Evolutionary conservation across 2,797 vertebrate species (phyloP), one percentile per base, ranked within the genome.

Genomic region (Gastrophryne carolinensis): DNA sequence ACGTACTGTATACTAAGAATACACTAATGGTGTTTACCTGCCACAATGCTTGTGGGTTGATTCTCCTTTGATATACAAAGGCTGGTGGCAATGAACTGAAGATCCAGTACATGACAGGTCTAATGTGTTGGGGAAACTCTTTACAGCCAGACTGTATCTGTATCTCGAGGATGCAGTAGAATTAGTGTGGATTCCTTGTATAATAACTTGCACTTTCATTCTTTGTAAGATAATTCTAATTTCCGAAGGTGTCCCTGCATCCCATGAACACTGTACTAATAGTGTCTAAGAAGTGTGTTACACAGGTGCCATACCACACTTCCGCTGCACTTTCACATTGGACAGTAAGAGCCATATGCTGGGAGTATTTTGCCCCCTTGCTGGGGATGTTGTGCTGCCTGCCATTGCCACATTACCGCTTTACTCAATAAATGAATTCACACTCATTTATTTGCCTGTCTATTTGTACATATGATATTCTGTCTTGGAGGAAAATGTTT

Each of bases 401-500:
- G 49, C 27, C 1, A 12, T 11, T n/a, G 37, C 72, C 64, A 47
- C 54, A 50, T 7, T 6, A 34, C 67, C 72, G 50, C 52, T 50
- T 34, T 73, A 65, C 56, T 65, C 62, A 77, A 76, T 76, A 76
- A 76, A 75, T 34, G 30, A 29, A 44, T 69, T 70, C 58, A 71
- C 50, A 50, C 41, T 57, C 71, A 64, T 53, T 77, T 44, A 64
- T 17, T 10, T 11, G 30, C 62, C 63, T 75, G 24, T 69, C 56
- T 19, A 26, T 68, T 19, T 71, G 3, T 63, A 30, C 13, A 0
- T n/a, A n/a, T n/a, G n/a, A n/a, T n/a, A n/a, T n/a, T n/a, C n/a
- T n/a, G n/a, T n/a, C n/a, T n/a, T n/a, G n/a, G n/a, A n/a, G n/a
- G n/a, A n/a, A n/a, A n/a, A n/a, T n/a, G n/a, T n/a, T n/a, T n/a